phyloP scores from a whole-genome alignment of 2,888 invertebrate genomes.

The Notocelia uddmanniana region DNA sequence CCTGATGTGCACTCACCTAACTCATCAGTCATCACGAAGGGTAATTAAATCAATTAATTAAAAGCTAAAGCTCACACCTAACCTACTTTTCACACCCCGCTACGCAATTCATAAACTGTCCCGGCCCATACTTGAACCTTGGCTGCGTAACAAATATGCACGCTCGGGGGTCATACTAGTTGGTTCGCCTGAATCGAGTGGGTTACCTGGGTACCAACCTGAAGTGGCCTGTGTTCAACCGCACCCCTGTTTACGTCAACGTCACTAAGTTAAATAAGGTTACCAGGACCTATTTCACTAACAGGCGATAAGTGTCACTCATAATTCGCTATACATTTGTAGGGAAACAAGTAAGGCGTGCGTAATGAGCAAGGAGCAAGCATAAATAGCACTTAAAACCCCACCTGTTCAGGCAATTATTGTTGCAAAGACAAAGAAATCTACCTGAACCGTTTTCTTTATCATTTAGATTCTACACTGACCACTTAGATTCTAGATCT shows the following conservation, averaged over 20 bases:
- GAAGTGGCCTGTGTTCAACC: slow-evolving; percentile 23
- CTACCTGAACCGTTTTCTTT: too few relatives aligned
- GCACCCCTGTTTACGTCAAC: slow-evolving; percentile 19
- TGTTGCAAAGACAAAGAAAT: too few relatives aligned
- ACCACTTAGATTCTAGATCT: too few relatives aligned
- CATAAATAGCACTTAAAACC: background rate
- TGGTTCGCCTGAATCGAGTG: background rate
- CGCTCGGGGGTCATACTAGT: background rate
- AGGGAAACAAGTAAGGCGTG: background rate
- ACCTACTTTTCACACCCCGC: slow-evolving; percentile 24
- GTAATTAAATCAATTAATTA: slow-evolving; percentile 23
- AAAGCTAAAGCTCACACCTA: slow-evolving; percentile 35
- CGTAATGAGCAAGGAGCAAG: background rate
- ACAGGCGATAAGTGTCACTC: background rate
- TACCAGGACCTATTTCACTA: background rate
- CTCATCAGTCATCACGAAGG: slow-evolving; percentile 1
- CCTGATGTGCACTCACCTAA: background rate
- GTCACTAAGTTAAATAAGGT: background rate
- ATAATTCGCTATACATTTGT: background rate
- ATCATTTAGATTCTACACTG: too few relatives aligned
- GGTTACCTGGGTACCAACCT: too few relatives aligned
- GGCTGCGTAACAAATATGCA: background rate
- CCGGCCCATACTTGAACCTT: background rate
- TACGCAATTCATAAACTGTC: background rate
- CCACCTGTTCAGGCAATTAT: too few relatives aligned